Percentiles rank a stretch among this genome's conserved stretches.
Evolutionary conservation across 2,888 invertebrate species (phyloP).

Genomic region (Eilema caniola): DNA sequence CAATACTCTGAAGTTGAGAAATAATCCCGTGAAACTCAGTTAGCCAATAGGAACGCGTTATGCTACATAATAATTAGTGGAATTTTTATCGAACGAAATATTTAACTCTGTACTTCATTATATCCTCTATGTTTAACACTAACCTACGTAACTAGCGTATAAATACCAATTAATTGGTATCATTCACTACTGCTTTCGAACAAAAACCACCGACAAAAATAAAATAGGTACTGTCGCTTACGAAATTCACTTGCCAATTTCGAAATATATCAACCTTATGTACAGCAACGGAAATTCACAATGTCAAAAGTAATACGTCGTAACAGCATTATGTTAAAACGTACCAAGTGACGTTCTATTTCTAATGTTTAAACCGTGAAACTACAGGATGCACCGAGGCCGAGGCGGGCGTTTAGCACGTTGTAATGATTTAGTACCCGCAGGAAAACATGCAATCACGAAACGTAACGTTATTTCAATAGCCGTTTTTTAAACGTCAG

Average conservation of each 20-base stretch:
- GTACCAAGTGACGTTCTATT: slow-evolving; percentile 8
- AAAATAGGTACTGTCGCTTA: slow-evolving; percentile 18
- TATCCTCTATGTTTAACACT: neutral
- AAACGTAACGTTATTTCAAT: slow-evolving; percentile 44
- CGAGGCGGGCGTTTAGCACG: slow-evolving; percentile 33
- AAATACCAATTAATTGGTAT: neutral
- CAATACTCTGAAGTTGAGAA: too few species aligned
- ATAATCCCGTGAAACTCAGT: too few species aligned
- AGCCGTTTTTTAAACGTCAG: slow-evolving; percentile 16
- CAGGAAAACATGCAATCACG: slow-evolving; percentile 49
- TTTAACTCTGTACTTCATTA: neutral
- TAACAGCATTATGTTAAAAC: slow-evolving; percentile 19
- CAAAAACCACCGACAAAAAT: slow-evolving; percentile 7
- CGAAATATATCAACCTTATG: slow-evolving; percentile 23
- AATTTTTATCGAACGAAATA: too few species aligned
- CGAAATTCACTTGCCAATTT: slow-evolving; percentile 18
- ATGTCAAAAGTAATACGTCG: slow-evolving; percentile 23
- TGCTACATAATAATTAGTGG: too few species aligned
- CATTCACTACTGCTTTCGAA: neutral
- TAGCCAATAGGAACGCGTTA: too few species aligned
- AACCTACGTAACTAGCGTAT: neutral
- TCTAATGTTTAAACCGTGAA: slow-evolving; percentile 37
- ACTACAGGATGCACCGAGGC: slow-evolving; percentile 46
- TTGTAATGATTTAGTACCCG: slow-evolving; percentile 37
- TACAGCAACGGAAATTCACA: slow-evolving; percentile 24